These are phyloP conservation scores for Pogona vitticeps DNA, from an alignment of 2,113 vertebrate genomes.

Conservation along the genomic window DNA sequence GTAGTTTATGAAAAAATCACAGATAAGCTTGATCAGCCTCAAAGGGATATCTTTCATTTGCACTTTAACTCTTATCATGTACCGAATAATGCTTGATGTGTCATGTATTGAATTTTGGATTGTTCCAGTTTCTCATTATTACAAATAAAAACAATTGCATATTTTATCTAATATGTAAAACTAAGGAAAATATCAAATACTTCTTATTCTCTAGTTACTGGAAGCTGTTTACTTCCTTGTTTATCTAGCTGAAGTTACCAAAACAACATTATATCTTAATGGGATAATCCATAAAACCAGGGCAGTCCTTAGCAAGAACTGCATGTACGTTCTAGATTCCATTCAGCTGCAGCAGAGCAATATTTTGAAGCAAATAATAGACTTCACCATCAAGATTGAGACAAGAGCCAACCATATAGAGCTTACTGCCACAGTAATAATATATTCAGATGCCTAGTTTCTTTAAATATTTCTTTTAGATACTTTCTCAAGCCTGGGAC, in stretches of 20 bases:
- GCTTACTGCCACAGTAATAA: background rate
- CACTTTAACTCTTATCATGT: conserved; percentile 14
- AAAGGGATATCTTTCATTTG: conserved; percentile 30
- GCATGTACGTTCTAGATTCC: background rate
- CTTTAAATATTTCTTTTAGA: conserved; percentile 1
- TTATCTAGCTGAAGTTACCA: background rate
- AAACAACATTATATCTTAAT: background rate
- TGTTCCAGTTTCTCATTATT: conserved; percentile 29
- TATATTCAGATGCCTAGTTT: background rate
- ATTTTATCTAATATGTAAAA: background rate
- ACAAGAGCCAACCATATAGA: background rate
- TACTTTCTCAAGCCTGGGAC: conserved; percentile 19
- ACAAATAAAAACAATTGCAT: background rate
- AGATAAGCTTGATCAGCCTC: background rate
- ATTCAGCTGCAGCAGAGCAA: background rate
- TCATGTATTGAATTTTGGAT: conserved; percentile 11
- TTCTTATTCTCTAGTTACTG: background rate
- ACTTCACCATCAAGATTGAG: background rate
- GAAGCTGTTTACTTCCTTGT: background rate
- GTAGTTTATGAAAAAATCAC: background rate
- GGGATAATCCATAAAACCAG: background rate
- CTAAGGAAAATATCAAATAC: background rate
- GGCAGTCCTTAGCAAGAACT: background rate
- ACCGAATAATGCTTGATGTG: background rate
- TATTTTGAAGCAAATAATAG: background rate